A percentile compares a stretch with the other conserved stretches of the same genome.
phyloP scores from a whole-genome alignment of 2,797 vertebrate genomes.

The Crocodylus rhombifer region DNA sequence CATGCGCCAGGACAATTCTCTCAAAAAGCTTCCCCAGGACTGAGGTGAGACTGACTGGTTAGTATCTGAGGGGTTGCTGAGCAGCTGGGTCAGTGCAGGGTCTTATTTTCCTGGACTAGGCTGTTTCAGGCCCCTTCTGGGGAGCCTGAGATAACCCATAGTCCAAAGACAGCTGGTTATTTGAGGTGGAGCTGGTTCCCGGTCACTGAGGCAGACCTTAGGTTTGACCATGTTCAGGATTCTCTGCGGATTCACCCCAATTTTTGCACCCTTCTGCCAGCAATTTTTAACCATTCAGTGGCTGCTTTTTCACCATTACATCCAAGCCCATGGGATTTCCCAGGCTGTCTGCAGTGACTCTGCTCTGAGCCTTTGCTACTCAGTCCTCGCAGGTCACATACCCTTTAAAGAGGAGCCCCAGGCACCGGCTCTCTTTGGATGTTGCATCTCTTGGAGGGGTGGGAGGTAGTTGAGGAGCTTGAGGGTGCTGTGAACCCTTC shows the following conservation, averaged over 20 bases:
- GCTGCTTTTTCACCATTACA: neutral
- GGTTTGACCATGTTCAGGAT: conserved; percentile 16
- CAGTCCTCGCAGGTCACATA: neutral
- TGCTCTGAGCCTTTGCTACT: neutral
- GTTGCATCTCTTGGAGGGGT: neutral
- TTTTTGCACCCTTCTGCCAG: neutral
- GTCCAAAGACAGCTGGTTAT: conserved; percentile 48
- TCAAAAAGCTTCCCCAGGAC: too few relatives aligned
- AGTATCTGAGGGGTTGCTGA: neutral
- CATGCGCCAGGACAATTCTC: too few relatives aligned
- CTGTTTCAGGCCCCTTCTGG: conserved; percentile 10
- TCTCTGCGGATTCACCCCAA: neutral
- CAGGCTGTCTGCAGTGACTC: neutral
- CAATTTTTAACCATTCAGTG: neutral
- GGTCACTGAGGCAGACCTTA: neutral
- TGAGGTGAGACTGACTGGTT: too few relatives aligned
- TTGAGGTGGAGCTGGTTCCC: conserved; percentile 30
- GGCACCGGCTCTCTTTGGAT: neutral
- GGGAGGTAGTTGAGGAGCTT: neutral
- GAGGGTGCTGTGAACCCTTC: neutral
- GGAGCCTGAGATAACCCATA: conserved; percentile 37
- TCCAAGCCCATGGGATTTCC: neutral
- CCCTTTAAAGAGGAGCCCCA: neutral
- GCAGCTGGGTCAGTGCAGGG: conserved; percentile 1
- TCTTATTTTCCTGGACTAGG: neutral